A percentile compares a stretch with the other conserved stretches of the same genome.
These are phyloP conservation scores for mouse (Mus musculus) DNA, from an alignment of 2,113 vertebrate species.

Conservation along the genomic window GRCm39 chr14:80013501-80014000, in stretches of 20 bases:
- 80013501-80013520: too few relatives aligned
- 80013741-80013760: not conserved
- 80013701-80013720: not conserved
- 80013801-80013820: not conserved
- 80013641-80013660: slow-evolving; percentile 40
- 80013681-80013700: not conserved
- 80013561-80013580: too few relatives aligned
- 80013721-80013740: not conserved
- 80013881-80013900: not conserved
- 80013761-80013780: not conserved
- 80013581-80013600: too few relatives aligned
- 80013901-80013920: not conserved
- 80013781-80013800: not conserved
- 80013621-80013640: slow-evolving; percentile 19
- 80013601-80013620: not conserved
- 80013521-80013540: too few relatives aligned
- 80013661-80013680: not conserved
- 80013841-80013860: not conserved
- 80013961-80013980: not conserved
- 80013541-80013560: too few relatives aligned
- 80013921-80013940: not conserved
- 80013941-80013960: not conserved
- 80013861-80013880: not conserved
- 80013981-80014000: not conserved
- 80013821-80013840: not conserved